Evolutionary conservation across 2,113 vertebrate species (phyloP), one percentile per base, ranked within the genome.

Genomic region (Uria lomvia): DNA sequence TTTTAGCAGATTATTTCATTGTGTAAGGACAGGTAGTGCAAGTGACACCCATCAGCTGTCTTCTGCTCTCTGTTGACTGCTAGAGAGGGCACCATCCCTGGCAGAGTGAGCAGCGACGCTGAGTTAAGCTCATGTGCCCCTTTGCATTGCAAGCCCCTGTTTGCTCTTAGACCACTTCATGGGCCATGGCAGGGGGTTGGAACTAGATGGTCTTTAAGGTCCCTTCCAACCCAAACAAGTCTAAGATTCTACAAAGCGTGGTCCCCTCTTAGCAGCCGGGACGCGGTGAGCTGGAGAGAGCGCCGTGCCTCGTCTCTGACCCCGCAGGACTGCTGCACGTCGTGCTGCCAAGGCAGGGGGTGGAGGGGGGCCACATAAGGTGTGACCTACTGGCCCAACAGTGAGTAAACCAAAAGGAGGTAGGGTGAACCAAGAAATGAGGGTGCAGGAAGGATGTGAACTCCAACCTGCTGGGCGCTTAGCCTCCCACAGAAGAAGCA

Each of bases 181-280:
- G 38, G 36, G 38, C 59, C 36, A 18, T 2, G 24, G 59, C 10
- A 8, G 60, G 38, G 60, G 53, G 26, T 12, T 63, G 60, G 60
- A 63, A 29, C 60, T 63, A 9, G 38, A 5, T 18, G 60, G 27
- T 29, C 60, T 18, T 40, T 40, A 19, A 40, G 60, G 26, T 63
- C 38, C 60, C 26, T 63, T 63, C 38, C 60, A 40, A 19, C 38
- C 60, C 38, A 40, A 63, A 29, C 38, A 17, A 8, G 19, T 12
- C 24, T 19, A 26, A 40, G 60, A 29, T 19, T 12, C 26, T 40
- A 18, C 8, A 1, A 2, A 22, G 40, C 13, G 0, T 20, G 66
- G 49, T 86, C 75, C 59, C 45, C 2, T 3, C 49, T 4, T 4
- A 11, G 43, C 17, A 30, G 55, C 55, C 0, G 1, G 53, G 42